Base-by-base conservation (phyloP, 2,888 invertebrate genomes). In the Eupithecia centaureata region DNA sequence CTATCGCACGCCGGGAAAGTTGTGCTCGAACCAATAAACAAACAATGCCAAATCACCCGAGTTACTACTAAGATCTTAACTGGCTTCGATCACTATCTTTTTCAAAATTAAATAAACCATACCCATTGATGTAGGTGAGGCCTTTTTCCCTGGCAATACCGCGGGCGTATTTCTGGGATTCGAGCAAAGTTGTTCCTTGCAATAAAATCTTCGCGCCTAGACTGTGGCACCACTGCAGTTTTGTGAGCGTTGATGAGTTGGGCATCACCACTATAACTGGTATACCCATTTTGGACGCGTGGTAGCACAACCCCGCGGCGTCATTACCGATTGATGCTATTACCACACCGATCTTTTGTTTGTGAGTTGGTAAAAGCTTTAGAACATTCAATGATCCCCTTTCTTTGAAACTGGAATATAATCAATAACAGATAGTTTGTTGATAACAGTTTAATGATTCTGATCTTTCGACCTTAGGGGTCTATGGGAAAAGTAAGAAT, bases 301-400 rank as follows among this genome's bases (percentile, higher is more conserved):
- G 95, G 82, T 95, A 95, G 68, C 95, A 94, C 42, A 96, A 82
- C 1, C 95, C 95, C 47, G 95, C 85, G 0, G 96, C 96, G 79
- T 96, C 96, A 82, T 97, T 96, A 0, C 96, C 96, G 13, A 95
- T 92, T 7, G 96, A 96, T 0, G 96, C 96, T 13, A 96, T 93
- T 33, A 95, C 94, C 0, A 96, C 94, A 5, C 96, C 96, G 7
- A 86, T 84, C 74, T 91, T 90, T 80, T 94, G 94, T 82, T 95
- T 94, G 63, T 95, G 94, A 71, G 87, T 73, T 2, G 93, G 82
- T 59, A 96, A 82, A 84, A 93, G 92, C 76, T 94, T 85, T 32
- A 96, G 86, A 1, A 94, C 94, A 80, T 95, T 95, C 47, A 95
- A 81, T 0, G 95, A 95, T 25, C 96, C 96, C 77, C 96, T 89